Evolutionary conservation across 2,888 invertebrate genomes (phyloP).

Genomic region (Steromphala cineraria): DNA sequence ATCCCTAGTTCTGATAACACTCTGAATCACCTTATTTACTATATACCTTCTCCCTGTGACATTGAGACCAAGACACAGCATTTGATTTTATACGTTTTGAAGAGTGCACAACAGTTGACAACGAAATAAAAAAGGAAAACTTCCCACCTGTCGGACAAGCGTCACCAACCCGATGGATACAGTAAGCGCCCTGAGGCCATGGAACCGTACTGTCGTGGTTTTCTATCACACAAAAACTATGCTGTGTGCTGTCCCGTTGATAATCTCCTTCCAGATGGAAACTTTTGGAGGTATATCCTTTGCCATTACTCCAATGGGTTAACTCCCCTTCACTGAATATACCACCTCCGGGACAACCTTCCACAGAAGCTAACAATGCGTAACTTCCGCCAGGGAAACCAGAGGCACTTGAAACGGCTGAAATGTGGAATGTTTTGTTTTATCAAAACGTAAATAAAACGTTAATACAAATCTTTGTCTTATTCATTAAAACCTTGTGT

Average conservation of each 20-base stretch:
- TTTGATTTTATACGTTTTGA: no score
- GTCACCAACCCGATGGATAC: slow-evolving; percentile 11
- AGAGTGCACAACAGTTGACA: no score
- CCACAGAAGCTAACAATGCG: background rate
- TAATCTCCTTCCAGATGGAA: slow-evolving; percentile 8
- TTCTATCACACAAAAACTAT: slow-evolving; percentile 17
- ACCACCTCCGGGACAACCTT: background rate
- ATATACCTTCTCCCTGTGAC: no score
- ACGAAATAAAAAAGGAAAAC: no score
- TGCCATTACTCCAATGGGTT: slow-evolving; percentile 3
- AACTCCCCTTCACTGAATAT: background rate
- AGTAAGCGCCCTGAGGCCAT: slow-evolving; percentile 18
- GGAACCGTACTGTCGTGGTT: background rate
- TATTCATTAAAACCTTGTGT: no score
- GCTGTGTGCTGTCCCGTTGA: background rate
- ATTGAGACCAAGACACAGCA: no score
- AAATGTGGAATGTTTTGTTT: no score
- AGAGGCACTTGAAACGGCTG: no score
- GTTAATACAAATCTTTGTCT: no score
- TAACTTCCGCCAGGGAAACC: background rate
- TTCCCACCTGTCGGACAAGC: slow-evolving; percentile 13
- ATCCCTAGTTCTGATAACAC: no score
- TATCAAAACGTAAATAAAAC: no score
- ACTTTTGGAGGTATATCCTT: background rate
- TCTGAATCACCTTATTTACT: no score